phyloP scores from a whole-genome alignment of 1,140 invertebrate species.

The Drosophila hydei region DNA sequence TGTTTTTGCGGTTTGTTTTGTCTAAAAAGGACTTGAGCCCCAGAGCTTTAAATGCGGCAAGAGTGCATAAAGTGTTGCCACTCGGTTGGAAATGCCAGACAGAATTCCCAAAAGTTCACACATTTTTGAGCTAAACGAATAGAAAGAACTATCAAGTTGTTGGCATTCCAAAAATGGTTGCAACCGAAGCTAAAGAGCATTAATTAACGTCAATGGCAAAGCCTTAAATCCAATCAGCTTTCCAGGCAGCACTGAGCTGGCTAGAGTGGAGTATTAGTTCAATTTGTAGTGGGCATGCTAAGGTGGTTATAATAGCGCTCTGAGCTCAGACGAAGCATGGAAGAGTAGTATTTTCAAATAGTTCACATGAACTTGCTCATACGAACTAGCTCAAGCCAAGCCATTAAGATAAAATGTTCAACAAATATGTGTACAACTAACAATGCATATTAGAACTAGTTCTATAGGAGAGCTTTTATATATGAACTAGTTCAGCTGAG shows the following conservation, averaged over 20 bases:
- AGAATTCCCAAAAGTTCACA: constrained; percentile 17
- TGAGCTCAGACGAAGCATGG: too few species aligned
- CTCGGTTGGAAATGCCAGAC: constrained; percentile 6
- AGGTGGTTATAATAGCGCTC: too few species aligned
- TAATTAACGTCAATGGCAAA: constrained; percentile 25
- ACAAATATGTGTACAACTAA: too few species aligned
- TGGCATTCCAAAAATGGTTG: constrained; percentile 8
- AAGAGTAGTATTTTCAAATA: too few species aligned
- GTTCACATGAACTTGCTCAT: not conserved
- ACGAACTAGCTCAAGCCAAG: not conserved
- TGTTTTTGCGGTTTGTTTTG: constrained; percentile 3
- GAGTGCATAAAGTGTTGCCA: constrained; percentile 15
- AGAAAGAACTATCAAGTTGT: constrained; percentile 2
- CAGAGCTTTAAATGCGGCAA: not conserved
- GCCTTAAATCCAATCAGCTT: constrained; percentile 33
- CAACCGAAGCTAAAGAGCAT: constrained; percentile 1
- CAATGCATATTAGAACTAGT: too few species aligned
- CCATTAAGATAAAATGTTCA: too few species aligned
- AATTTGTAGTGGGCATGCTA: too few species aligned
- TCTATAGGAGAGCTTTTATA: not conserved
- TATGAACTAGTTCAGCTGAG: not conserved
- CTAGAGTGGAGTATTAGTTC: not conserved
- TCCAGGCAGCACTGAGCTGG: constrained; percentile 12
- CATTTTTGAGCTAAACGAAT: constrained; percentile 16
- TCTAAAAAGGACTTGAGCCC: not conserved